Percentiles rank a stretch among this genome's conserved stretches.
phyloP scores from a whole-genome alignment of 2,888 invertebrate species.

The Mimumesa dahlbomi region DNA sequence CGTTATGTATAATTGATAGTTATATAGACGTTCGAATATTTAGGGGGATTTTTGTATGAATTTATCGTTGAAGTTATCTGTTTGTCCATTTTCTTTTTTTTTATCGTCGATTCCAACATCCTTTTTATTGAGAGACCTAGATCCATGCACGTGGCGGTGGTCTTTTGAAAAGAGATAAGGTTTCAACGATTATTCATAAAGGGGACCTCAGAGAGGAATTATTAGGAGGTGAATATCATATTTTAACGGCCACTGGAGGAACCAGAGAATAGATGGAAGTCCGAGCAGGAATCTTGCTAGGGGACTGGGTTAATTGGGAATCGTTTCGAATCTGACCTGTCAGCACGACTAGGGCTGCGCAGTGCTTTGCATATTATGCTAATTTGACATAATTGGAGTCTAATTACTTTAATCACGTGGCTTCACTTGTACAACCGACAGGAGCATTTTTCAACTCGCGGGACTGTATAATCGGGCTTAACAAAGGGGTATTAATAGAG shows the following conservation, averaged over 20 bases:
- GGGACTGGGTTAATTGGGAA: slow-evolving; percentile 61
- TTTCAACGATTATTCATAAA: slow-evolving; percentile 42
- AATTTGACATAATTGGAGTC: slow-evolving; percentile 48
- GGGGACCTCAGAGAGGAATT: slow-evolving; percentile 29
- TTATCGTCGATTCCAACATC: too few species aligned
- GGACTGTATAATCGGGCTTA: too few species aligned
- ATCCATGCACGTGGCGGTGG: slow-evolving; percentile 28
- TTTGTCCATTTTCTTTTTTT: too few species aligned
- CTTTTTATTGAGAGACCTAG: too few species aligned
- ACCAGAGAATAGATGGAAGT: slow-evolving; percentile 36
- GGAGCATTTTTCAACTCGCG: too few species aligned
- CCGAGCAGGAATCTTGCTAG: slow-evolving; percentile 47
- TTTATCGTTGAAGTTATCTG: too few species aligned
- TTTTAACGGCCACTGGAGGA: slow-evolving; percentile 36
- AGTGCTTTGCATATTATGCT: slow-evolving; percentile 41
- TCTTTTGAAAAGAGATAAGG: slow-evolving; percentile 30
- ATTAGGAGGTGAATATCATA: slow-evolving; percentile 51
- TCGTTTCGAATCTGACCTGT: slow-evolving; percentile 54
- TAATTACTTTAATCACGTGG: too few species aligned
- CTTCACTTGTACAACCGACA: too few species aligned
- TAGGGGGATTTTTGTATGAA: too few species aligned
- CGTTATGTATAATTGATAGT: too few species aligned
- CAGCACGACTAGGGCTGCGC: slow-evolving; percentile 32
- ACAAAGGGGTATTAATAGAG: too few species aligned
- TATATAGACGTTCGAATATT: too few species aligned